Evolutionary conservation across 2,888 invertebrate species (phyloP).

Genomic region (Dorcus parallelipipedus): DNA sequence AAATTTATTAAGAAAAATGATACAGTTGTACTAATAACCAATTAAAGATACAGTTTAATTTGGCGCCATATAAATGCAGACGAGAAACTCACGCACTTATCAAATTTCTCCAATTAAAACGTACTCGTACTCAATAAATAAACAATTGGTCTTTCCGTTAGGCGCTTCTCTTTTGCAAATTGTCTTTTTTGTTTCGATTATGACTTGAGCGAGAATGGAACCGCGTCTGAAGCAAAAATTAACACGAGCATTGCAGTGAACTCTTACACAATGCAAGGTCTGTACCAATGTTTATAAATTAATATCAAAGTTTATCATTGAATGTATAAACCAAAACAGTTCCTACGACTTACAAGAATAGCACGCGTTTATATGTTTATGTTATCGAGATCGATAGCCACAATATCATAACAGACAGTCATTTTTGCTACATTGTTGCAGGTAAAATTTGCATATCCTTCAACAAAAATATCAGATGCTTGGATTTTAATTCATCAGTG

Average conservation of each 20-base stretch:
- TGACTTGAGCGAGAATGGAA: not conserved
- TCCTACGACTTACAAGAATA: conserved; percentile 15
- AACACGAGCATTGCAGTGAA: conserved; percentile 10
- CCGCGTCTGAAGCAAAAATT: not conserved
- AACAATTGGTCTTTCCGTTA: too few species aligned
- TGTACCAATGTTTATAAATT: conserved; percentile 21
- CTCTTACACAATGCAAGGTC: conserved; percentile 18
- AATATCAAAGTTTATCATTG: conserved; percentile 19
- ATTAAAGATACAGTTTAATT: too few species aligned
- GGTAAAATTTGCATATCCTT: not conserved
- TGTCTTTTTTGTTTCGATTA: not conserved
- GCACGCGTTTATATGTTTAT: conserved; percentile 15
- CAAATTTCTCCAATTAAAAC: too few species aligned
- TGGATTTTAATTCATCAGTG: too few species aligned
- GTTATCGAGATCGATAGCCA: conserved; percentile 15
- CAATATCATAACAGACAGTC: conserved; percentile 9
- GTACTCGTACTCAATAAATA: too few species aligned
- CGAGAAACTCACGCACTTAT: too few species aligned
- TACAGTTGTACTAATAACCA: too few species aligned
- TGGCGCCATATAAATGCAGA: too few species aligned
- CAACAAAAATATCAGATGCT: too few species aligned
- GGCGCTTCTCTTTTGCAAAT: too few species aligned
- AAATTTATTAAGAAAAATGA: too few species aligned
- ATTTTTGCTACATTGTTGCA: not conserved
- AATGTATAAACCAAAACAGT: conserved; percentile 15